phyloP scores from a whole-genome alignment of 1,140 invertebrate species.

The Drosophila nikananu region DNA sequence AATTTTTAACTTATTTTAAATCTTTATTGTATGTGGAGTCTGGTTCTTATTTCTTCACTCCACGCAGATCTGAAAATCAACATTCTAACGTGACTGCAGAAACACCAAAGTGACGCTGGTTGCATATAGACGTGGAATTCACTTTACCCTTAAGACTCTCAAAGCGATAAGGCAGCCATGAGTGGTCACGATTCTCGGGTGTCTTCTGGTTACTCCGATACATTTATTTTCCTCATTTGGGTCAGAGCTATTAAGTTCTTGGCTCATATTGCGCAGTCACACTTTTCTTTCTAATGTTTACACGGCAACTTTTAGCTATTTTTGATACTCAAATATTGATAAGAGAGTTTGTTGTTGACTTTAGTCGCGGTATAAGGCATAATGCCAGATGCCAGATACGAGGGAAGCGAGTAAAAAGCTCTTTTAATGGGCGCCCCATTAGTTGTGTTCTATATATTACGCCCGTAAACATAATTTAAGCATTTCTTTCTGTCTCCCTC shows the following conservation, averaged over 20 bases:
- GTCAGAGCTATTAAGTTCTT: conserved; percentile 49
- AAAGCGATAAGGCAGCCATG: conserved; percentile 15
- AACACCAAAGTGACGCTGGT: background rate
- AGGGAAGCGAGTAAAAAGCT: conserved; percentile 24
- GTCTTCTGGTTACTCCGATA: conserved; percentile 23
- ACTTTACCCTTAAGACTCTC: conserved; percentile 16
- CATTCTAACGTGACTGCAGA: conserved; percentile 7
- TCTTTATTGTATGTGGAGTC: no score
- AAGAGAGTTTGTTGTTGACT: conserved; percentile 33
- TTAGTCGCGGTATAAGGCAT: background rate
- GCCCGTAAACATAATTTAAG: conserved; percentile 35
- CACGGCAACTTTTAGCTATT: conserved; percentile 36
- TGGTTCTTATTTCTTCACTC: background rate
- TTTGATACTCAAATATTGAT: conserved; percentile 55
- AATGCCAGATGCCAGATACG: conserved; percentile 28
- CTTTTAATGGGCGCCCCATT: conserved; percentile 38
- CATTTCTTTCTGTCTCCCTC: conserved; percentile 1
- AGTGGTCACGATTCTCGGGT: conserved; percentile 43
- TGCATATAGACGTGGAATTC: background rate
- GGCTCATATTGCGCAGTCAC: conserved; percentile 47
- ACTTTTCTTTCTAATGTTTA: conserved; percentile 40
- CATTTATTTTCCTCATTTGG: conserved; percentile 27
- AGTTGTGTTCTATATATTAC: conserved; percentile 41
- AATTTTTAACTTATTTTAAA: background rate
- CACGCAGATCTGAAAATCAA: background rate